Base-by-base conservation (phyloP, 2,888 invertebrate genomes). In the Schizaphis graminum region DNA sequence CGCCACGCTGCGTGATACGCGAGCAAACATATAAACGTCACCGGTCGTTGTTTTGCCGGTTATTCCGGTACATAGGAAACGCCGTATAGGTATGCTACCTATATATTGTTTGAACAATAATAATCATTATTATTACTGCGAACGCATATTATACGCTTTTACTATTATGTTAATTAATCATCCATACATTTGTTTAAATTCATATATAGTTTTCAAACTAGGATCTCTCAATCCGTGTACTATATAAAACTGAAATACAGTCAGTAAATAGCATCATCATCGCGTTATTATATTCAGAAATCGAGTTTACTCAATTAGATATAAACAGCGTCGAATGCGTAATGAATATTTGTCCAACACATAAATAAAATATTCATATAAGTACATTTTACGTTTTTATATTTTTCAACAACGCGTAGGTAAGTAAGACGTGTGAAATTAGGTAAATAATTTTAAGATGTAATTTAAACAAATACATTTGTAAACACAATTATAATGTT, bases 1-100 rank as follows among this genome's bases (percentile, higher is more conserved):
- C 53, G 88, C 41, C 11, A 28, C 47, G 49, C 4, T n/a, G 13
- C 16, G 35, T n/a, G 21, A n/a, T 53, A 67, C n/a, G 2, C 86
- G 13, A 35, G 88, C 53, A 88, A 88, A 56, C 53, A 88, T 3
- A 56, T 56, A 88, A 56, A 56, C 53, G 10, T 56, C 53, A 7
- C 53, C 53, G 88, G 35, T 88, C 88, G 88, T 88, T 88, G 88
- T 88, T 88, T 88, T 88, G 53, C 35, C 53, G 2, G 35, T 35
- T 88, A 35, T 56, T 56, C 11, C 88, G 35, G 35, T 56, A 35
- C 24, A 88, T 10, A 88, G 53, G 88, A 88, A 56, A 88, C 24
- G 28, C 21, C n/a, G 53, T 35, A 8, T 88, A 28, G 8, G 4
- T n/a, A 53, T 56, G 53, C 10, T 8, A n/a, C n/a, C n/a, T n/a